phyloP scores from a whole-genome alignment of 2,113 vertebrate species.

The Hemiscyllium ocellatum region DNA sequence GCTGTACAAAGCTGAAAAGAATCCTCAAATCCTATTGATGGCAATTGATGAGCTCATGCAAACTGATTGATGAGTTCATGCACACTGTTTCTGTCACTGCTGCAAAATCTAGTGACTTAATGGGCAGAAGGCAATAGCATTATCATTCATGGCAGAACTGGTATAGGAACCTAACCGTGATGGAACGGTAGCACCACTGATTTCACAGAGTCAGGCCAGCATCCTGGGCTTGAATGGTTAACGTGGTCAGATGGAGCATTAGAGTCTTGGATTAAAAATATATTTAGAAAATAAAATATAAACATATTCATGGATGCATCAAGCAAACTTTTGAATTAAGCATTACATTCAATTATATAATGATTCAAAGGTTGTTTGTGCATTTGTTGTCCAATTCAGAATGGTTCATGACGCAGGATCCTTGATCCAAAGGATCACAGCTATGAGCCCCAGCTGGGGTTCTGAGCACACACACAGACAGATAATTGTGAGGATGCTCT shows the following conservation, averaged over 20 bases:
- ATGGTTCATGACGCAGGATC: neutral
- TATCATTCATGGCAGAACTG: neutral
- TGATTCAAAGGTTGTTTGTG: neutral
- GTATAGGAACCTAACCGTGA: neutral
- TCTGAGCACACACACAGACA: neutral
- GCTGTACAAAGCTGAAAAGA: neutral
- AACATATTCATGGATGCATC: neutral
- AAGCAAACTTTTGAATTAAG: neutral
- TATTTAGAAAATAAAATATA: neutral
- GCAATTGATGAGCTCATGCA: conserved; percentile 12
- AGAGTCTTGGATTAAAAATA: neutral
- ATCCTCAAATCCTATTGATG: neutral
- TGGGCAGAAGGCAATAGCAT: neutral
- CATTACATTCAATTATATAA: neutral
- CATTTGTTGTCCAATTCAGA: neutral
- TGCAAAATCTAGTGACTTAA: neutral
- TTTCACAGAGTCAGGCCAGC: neutral
- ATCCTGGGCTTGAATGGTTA: neutral
- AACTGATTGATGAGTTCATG: neutral
- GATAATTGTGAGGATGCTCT: neutral
- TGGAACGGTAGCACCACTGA: neutral
- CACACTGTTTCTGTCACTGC: neutral
- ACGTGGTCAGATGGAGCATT: neutral
- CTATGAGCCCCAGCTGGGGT: neutral
- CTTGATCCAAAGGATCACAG: neutral